Base-by-base conservation (phyloP, 2,113 vertebrate genomes). In the Pseudorasbora parva region DNA sequence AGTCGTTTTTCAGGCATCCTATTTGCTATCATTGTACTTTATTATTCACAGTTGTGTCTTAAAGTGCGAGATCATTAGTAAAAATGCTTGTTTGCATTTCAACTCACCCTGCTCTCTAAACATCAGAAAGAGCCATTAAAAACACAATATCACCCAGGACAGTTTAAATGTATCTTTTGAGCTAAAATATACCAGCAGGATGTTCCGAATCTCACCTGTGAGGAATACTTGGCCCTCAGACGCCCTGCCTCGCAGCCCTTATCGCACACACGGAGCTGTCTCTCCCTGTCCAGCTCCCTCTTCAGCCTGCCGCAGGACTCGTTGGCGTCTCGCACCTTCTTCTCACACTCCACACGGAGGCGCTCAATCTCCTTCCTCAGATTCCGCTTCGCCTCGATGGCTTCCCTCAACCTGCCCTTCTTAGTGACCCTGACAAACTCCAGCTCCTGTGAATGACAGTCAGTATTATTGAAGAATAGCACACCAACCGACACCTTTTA, bases 401-500 rank as follows among this genome's bases (percentile, higher is more conserved):
- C 98, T 80, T 99, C 97, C 82, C 97, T 93, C 82, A 99, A 94
- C 82, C 97, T 97, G 82, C 98, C 97, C 37, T 98, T 99, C 93
- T 99, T 99, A 37, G 97, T 97, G 89, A 98, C 97, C 0, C 95
- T 88, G 11, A 99, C 94, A 89, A 98, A 98, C 92, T 99, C 97
- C 89, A 99, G 90, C 91, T 99, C 98, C 98, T 99, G 85, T 17
- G 41, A 72, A 2, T 77, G 33, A 17, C 6, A 80, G 27, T 1
- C 27, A 56, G 2, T 25, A 25, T 84, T 84, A 78, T 12, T 41
- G 11, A 49, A 25, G 27, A 25, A 54, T 7, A 37, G 14, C 47
- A 54, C 10, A 62, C 10, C 9, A 8, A 5, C 37, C 9, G 37
- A 71, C 60, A 33, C 12, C 60, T 15, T 62, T 66, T 37, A 2